A percentile compares a stretch with the other conserved stretches of the same genome.
These are phyloP conservation scores for Pseudococcus viburni DNA, from an alignment of 2,888 invertebrate genomes.

Conservation along the genomic window DNA sequence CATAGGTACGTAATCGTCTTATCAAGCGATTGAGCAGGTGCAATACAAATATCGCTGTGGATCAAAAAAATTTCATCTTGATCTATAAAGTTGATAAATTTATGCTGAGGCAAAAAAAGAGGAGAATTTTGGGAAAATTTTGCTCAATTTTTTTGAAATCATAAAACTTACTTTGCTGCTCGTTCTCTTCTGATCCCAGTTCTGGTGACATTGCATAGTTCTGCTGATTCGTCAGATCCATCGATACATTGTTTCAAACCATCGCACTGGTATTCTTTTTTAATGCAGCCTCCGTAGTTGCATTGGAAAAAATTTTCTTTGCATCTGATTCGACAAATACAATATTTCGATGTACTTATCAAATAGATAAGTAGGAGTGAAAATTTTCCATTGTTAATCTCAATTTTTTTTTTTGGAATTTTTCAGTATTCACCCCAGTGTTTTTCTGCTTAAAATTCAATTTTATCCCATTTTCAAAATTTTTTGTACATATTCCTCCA, in stretches of 20 bases:
- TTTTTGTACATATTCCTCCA: too few species aligned
- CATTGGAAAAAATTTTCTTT: background rate
- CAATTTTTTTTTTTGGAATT: too few species aligned
- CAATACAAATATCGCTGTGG: background rate
- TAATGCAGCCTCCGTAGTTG: background rate
- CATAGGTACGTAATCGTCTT: background rate
- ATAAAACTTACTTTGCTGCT: background rate
- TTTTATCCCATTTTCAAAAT: too few species aligned
- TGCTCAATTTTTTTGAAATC: background rate
- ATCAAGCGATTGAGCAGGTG: background rate
- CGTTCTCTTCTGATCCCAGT: background rate
- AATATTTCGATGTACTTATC: background rate
- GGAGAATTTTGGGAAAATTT: too few species aligned
- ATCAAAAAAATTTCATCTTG: background rate
- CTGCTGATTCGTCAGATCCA: constrained; percentile 3
- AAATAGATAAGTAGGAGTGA: too few species aligned
- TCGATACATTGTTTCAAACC: constrained; percentile 2
- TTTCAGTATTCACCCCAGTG: too few species aligned
- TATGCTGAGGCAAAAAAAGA: too few species aligned
- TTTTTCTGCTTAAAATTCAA: too few species aligned
- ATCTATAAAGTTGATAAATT: background rate
- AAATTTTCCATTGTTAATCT: too few species aligned
- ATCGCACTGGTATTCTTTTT: background rate
- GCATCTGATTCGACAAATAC: background rate
- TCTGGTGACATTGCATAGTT: background rate